Evolutionary conservation across 1,140 invertebrate species (phyloP), one percentile per base, ranked within the genome.

Genomic region (honey bee (Apis mellifera)): DNA sequence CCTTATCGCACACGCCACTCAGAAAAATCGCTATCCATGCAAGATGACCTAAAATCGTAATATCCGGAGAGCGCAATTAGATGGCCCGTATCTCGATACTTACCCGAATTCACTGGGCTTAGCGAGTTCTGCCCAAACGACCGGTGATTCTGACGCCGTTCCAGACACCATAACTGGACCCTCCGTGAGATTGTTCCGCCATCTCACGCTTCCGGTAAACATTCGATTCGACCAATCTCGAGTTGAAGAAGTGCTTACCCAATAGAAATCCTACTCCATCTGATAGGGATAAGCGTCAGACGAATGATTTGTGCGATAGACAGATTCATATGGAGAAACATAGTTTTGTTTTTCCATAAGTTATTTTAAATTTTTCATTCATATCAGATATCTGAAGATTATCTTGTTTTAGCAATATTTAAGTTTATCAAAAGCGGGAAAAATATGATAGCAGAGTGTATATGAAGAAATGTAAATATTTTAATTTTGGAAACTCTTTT

Each of bases 121-220:
- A 8, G 65, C 65, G 65, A 50, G 65, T 7, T 15, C 23, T 11
- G 64, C 66, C 23, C 32, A 77, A 62, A 75, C 83, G 75, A 70
- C 59, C 83, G 60, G 76, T 80, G 70, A 87, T 71, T 66, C 26
- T 73, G 60, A 87, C 52, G n/a, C 84, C 76, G 52, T 65, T 86
- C 71, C 71, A 76, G 21, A 74, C 71, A 12, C 75, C 84, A 15
- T 83, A 86, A 26, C 84, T 26, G 48, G 60, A 75, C 15, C 71
- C 70, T 48, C 15, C 15, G 64, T 75, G 84, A n/a, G 80, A 75
- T 12, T 75, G 71, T 48, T 62, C 32, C 23, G 78, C 85, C 23
- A 8, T 69, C 12, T 0, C n/a, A 54, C 2, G 42, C n/a, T 75
- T 69, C 55, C n/a, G n/a, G 12, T 15, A 17, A 42, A 5, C 52